These are phyloP conservation scores for Tipula vernalis DNA, from an alignment of 2,888 invertebrate genomes.

Conservation along the genomic window DNA sequence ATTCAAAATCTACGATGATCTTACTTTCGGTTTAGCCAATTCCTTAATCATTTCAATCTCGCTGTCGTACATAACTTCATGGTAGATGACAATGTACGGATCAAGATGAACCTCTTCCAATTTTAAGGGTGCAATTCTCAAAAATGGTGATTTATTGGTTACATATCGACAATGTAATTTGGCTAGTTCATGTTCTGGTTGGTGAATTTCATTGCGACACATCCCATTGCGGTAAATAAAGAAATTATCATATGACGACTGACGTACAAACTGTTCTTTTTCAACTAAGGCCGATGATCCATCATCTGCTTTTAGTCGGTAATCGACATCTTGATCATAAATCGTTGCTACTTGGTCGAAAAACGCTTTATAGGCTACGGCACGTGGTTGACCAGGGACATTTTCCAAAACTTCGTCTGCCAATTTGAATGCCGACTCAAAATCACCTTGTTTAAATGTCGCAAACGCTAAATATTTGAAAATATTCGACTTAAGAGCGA, in stretches of 20 bases:
- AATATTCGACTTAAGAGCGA: conserved; percentile 60
- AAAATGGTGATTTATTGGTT: conserved; percentile 54
- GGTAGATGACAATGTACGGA: conserved; percentile 74
- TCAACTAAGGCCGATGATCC: too few species aligned
- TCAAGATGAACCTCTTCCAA: conserved; percentile 61
- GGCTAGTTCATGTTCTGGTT: conserved; percentile 35
- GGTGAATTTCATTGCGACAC: conserved; percentile 62
- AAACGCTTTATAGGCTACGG: too few species aligned
- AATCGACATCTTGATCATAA: too few species aligned
- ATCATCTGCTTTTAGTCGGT: too few species aligned
- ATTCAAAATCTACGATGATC: background rate
- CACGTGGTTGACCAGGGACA: too few species aligned
- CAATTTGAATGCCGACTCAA: too few species aligned
- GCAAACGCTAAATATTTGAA: conserved; percentile 90
- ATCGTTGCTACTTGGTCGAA: too few species aligned
- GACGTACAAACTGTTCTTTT: too few species aligned
- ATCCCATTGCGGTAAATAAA: too few species aligned
- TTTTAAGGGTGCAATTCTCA: conserved; percentile 68
- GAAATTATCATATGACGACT: too few species aligned
- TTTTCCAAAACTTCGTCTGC: too few species aligned
- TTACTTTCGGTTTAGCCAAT: conserved; percentile 74
- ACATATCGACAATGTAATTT: conserved; percentile 60
- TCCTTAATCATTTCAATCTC: conserved; percentile 79
- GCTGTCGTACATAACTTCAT: conserved; percentile 74
- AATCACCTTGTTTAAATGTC: too few species aligned